phyloP scores from a whole-genome alignment of 2,113 vertebrate genomes.

The Meleagris gallopavo region DNA sequence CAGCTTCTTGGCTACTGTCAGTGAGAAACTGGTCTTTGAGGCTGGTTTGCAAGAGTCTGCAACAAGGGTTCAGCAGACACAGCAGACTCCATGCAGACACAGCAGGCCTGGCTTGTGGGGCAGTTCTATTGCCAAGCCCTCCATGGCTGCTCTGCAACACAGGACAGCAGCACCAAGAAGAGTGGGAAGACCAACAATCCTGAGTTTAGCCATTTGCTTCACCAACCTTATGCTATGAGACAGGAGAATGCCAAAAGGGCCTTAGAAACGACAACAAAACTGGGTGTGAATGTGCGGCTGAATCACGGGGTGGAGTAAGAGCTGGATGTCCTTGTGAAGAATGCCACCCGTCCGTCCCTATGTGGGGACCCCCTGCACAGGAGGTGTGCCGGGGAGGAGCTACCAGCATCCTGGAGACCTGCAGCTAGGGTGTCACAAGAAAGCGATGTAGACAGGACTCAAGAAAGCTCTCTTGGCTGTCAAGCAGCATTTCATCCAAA shows the following conservation, averaged over 20 bases:
- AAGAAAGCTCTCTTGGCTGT: not conserved
- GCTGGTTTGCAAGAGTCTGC: accelerated
- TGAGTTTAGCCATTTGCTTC: not conserved
- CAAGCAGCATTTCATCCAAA: not conserved
- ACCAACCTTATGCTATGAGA: not conserved
- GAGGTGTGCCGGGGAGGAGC: not conserved
- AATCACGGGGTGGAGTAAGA: not conserved
- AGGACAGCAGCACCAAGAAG: not conserved
- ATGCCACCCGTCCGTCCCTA: not conserved
- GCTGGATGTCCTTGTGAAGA: not conserved
- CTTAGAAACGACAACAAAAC: not conserved
- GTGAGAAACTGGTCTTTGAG: not conserved
- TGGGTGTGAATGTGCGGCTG: not conserved
- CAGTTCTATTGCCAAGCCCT: not conserved
- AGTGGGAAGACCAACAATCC: not conserved
- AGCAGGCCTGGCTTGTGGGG: not conserved
- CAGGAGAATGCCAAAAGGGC: not conserved
- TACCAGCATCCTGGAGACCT: not conserved
- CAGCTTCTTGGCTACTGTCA: not conserved
- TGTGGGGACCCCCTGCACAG: accelerated
- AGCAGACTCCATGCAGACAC: accelerated
- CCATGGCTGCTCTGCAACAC: not conserved
- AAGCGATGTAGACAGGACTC: not conserved
- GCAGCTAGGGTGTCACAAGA: not conserved
- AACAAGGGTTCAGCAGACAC: not conserved